These are phyloP conservation scores for Frieseomelitta varia DNA, from an alignment of 1,140 invertebrate genomes.

Conservation along the genomic window DNA sequence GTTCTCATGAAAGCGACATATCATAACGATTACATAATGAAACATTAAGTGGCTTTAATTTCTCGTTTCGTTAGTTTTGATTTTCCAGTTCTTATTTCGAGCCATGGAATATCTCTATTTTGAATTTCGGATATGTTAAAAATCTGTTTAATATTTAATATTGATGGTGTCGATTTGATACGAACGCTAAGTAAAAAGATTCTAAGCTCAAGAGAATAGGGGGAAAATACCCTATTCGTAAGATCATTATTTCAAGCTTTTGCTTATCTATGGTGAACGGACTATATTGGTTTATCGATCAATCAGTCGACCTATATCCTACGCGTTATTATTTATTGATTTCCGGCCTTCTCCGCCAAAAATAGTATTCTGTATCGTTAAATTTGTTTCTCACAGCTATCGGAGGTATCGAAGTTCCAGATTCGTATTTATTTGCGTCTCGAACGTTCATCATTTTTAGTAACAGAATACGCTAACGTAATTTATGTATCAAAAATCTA, in stretches of 20 bases:
- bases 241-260: conserved; percentile 36
- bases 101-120: too few relatives aligned
- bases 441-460: not conserved
- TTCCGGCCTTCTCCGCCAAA: conserved; percentile 38
- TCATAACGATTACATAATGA: too few relatives aligned
- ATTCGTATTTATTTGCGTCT: not conserved
- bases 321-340: conserved; percentile 53
- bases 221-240: not conserved
- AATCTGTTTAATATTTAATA: too few relatives aligned
- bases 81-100: too few relatives aligned
- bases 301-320: conserved; percentile 52
- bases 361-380: conserved; percentile 25
- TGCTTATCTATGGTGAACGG: not conserved
- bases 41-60: too few relatives aligned
- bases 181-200: not conserved
- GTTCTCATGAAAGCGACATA: not conserved
- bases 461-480: not conserved
- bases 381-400: not conserved
- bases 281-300: conserved; percentile 51
- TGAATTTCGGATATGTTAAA: too few relatives aligned
- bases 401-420: not conserved
- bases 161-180: not conserved
- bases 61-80: too few relatives aligned
- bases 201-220: not conserved
- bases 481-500: not conserved